These are phyloP conservation scores for Pocillopora verrucosa DNA, from an alignment of 64 coral and sea anemone species.

Conservation along the genomic window DNA sequence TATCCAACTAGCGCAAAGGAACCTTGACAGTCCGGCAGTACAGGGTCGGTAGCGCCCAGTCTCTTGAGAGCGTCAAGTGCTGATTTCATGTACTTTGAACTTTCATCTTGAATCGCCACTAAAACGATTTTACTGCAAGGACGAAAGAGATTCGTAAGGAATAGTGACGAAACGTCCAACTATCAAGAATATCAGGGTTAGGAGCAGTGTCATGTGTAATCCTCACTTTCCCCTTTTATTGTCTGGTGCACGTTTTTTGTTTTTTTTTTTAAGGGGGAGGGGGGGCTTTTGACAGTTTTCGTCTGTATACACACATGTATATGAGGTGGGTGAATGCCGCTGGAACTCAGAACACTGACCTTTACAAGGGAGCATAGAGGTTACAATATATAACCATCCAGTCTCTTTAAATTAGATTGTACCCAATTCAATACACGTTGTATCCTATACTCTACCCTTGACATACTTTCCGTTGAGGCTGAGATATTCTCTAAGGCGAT, in stretches of 20 bases:
- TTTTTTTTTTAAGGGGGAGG: too few relatives aligned
- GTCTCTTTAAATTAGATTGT: neutral
- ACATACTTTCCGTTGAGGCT: constrained; percentile 33
- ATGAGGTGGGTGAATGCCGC: too few relatives aligned
- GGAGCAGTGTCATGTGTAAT: neutral
- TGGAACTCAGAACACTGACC: too few relatives aligned
- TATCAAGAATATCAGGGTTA: neutral
- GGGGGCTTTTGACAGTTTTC: too few relatives aligned
- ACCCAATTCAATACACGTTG: neutral
- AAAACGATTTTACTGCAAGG: constrained; percentile 49
- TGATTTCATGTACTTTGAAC: neutral
- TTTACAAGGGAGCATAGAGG: too few relatives aligned
- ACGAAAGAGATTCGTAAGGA: constrained; percentile 4
- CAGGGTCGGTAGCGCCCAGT: constrained; percentile 17
- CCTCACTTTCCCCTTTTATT: neutral
- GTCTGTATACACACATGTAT: too few relatives aligned
- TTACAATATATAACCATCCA: too few relatives aligned
- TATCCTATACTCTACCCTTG: neutral
- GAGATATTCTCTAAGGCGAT: neutral
- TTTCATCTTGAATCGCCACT: constrained; percentile 44
- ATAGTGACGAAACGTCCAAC: neutral
- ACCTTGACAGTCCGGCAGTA: neutral
- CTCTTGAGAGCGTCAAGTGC: constrained; percentile 24
- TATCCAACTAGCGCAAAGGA: constrained; percentile 27
- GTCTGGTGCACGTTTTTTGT: too few relatives aligned